Evolutionary conservation across 2,888 invertebrate species (phyloP).

Genomic region (Cryptocephalus moraei): DNA sequence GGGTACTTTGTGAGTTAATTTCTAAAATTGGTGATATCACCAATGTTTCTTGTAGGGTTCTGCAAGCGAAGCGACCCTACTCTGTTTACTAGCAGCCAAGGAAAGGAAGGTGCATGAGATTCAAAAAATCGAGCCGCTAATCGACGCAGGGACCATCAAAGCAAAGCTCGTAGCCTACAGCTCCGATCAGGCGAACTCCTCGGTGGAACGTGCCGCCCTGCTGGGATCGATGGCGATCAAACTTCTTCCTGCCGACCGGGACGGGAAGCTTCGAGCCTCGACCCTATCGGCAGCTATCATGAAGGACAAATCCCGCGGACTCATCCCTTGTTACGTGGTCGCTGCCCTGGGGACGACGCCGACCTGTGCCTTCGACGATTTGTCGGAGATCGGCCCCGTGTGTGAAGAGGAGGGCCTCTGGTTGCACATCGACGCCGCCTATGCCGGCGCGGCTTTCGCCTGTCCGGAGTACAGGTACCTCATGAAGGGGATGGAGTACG

Average conservation of each 20-base stretch:
- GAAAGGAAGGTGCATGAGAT: constrained; percentile 59
- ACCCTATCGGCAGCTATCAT: constrained; percentile 59
- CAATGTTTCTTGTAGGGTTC: constrained; percentile 74
- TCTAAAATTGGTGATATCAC: no score
- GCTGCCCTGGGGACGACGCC: constrained; percentile 62
- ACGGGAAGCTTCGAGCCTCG: constrained; percentile 57
- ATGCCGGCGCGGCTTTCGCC: constrained; percentile 85
- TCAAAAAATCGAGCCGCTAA: constrained; percentile 44
- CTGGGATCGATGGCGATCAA: constrained; percentile 72
- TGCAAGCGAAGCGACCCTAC: constrained; percentile 81
- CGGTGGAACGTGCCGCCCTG: constrained; percentile 78
- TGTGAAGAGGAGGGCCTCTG: constrained; percentile 69
- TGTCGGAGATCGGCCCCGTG: constrained; percentile 73
- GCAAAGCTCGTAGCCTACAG: constrained; percentile 71
- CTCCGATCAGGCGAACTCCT: constrained; percentile 83
- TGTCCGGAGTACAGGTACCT: constrained; percentile 68
- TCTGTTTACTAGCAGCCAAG: constrained; percentile 72
- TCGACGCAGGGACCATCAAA: constrained; percentile 54
- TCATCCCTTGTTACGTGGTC: constrained; percentile 82
- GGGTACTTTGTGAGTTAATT: no score
- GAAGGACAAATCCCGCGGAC: constrained; percentile 66
- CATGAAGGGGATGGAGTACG: constrained; percentile 59
- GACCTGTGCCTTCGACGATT: constrained; percentile 79
- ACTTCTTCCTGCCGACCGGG: constrained; percentile 56
- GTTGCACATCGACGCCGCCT: constrained; percentile 95